phyloP scores from a whole-genome alignment of 2,113 vertebrate genomes.

The Calypte anna region DNA sequence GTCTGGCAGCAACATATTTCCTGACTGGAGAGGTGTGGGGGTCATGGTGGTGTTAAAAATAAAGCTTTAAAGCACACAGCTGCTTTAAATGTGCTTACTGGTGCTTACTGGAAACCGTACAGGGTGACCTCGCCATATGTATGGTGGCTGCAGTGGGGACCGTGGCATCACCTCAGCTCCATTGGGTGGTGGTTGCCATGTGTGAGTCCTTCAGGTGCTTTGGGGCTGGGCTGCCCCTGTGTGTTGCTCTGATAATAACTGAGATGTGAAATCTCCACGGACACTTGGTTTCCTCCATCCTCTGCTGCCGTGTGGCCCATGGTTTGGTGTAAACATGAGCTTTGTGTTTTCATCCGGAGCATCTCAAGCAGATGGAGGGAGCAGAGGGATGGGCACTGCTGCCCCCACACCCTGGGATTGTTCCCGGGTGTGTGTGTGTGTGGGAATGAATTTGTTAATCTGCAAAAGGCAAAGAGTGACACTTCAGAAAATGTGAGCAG shows the following conservation, averaged over 20 bases:
- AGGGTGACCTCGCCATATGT: accelerated
- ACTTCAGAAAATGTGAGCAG: constrained; percentile 30
- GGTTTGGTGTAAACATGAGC: neutral
- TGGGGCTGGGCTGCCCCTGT: neutral
- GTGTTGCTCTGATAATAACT: neutral
- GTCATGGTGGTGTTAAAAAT: neutral
- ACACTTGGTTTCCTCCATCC: neutral
- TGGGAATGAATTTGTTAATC: neutral
- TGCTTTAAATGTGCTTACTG: neutral
- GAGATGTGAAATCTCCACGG: neutral
- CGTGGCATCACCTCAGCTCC: too few relatives aligned
- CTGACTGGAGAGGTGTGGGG: neutral
- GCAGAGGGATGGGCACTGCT: neutral
- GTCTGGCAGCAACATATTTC: neutral
- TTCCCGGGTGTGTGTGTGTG: neutral
- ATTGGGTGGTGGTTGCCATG: neutral
- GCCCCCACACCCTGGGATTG: neutral
- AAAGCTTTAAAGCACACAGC: neutral
- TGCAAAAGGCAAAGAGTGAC: constrained; percentile 36
- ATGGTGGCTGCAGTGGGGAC: neutral
- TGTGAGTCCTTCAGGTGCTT: accelerated
- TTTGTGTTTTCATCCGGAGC: neutral
- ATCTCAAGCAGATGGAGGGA: neutral
- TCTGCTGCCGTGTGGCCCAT: neutral
- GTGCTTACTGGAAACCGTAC: accelerated